Percentiles rank a stretch among this genome's conserved stretches.
Evolutionary conservation across 2,888 invertebrate species (phyloP).

Genomic region (Tridacna gigas): DNA sequence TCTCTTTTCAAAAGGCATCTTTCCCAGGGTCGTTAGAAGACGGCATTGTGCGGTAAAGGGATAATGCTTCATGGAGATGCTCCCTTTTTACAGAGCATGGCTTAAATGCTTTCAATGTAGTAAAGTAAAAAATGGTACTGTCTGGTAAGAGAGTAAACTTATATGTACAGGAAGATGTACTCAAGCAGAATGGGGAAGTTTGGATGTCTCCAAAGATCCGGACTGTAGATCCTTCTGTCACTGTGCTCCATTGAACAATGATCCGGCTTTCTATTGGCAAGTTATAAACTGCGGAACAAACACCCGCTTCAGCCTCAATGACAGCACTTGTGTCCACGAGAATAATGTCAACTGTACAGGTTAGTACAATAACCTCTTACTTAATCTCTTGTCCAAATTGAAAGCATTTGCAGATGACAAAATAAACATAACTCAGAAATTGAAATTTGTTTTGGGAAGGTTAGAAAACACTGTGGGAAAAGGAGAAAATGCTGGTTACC

Average conservation of each 20-base stretch:
- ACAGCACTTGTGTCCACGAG: slow-evolving; percentile 17
- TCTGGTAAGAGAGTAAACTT: not conserved
- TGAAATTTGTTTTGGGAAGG: not conserved
- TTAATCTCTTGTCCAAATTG: not conserved
- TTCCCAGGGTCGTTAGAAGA: not conserved
- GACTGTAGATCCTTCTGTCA: slow-evolving; percentile 21
- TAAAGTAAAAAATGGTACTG: no score
- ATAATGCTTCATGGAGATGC: no score
- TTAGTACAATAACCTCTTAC: not conserved
- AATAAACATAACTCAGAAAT: not conserved
- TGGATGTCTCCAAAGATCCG: not conserved
- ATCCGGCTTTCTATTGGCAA: slow-evolving; percentile 19
- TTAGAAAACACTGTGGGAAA: not conserved
- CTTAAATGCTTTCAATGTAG: no score
- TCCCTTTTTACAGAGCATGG: no score
- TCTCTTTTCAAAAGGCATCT: no score
- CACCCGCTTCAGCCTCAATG: slow-evolving; percentile 8
- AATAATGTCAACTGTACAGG: slow-evolving; percentile 19
- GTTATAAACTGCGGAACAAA: slow-evolving; percentile 6
- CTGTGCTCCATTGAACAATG: slow-evolving; percentile 15
- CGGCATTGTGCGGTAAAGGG: no score
- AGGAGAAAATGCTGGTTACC: not conserved
- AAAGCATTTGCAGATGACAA: not conserved
- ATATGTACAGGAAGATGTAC: not conserved
- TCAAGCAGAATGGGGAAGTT: slow-evolving; percentile 8